phyloP scores from a whole-genome alignment of 2,113 vertebrate genomes.

The Probosciger aterrimus region DNA sequence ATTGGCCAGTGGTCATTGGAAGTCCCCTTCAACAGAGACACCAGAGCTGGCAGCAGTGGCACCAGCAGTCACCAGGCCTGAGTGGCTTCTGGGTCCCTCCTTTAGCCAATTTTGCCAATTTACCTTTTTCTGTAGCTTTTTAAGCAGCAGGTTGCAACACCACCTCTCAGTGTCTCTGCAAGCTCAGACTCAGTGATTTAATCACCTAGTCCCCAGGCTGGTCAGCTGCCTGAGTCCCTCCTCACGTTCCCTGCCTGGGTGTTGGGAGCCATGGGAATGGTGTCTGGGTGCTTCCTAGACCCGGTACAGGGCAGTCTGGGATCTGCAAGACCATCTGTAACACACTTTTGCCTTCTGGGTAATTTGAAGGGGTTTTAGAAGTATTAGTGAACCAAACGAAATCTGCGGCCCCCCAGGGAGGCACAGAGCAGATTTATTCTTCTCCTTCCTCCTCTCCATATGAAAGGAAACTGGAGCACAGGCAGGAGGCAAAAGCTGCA shows the following conservation, averaged over 20 bases:
- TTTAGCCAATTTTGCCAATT: not conserved
- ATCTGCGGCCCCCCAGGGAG: not conserved
- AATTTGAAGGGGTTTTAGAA: not conserved
- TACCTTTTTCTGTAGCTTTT: not conserved
- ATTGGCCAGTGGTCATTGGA: not conserved
- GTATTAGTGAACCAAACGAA: not conserved
- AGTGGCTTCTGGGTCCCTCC: not conserved
- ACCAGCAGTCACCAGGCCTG: not conserved
- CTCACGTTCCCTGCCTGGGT: fast-evolving
- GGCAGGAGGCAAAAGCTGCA: not conserved
- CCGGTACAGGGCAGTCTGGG: not conserved
- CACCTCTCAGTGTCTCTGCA: not conserved
- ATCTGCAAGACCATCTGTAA: not conserved
- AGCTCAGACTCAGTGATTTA: not conserved
- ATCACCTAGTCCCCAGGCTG: not conserved
- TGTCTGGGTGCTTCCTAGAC: not conserved
- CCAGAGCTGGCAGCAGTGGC: not conserved
- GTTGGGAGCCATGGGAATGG: fast-evolving
- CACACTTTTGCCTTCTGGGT: not conserved
- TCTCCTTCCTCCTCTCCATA: not conserved
- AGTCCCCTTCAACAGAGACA: not conserved
- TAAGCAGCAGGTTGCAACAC: not conserved
- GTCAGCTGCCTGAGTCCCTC: not conserved
- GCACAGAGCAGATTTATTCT: not conserved
- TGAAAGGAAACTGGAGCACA: constrained; percentile 1